Evolutionary conservation across 2,113 vertebrate genomes (phyloP), one percentile per base, ranked within the genome.

Genomic region (Ictalurus punctatus): DNA sequence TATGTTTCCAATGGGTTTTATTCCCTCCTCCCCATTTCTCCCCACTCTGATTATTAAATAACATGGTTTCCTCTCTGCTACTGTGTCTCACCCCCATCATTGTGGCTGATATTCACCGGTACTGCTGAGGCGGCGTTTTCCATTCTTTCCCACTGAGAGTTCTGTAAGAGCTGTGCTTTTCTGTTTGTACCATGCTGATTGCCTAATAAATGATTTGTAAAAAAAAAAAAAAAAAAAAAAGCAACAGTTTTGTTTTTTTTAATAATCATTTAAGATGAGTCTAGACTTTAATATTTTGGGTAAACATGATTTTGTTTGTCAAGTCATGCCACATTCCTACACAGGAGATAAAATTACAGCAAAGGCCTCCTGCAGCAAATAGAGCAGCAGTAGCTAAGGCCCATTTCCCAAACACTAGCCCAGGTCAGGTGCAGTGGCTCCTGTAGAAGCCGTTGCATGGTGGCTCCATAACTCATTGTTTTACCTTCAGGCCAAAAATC

Each of bases 91-190:
- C 88, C 63, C 69, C 86, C 84, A 74, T 90, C 88, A 91, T 90
- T 91, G 90, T 86, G 71, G 89, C 80, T 85, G 90, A 92, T 86
- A 89, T 87, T 85, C 69, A 58, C 74, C n/a, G 84, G 52, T 87
- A 80, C 63, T 90, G 91, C 91, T 91, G 91, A 92, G 80, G 84
- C 14, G 13, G 86, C 84, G 73, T 91, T 92, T 92, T 92, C 91
- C 90, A 90, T 86, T 88, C 79, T 73, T 79, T 86, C 88, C 86
- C 34, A 63, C 86, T 79, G 83, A 90, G 85, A 25, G 44, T 88
- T 88, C 56, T 30, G 87, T 40, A 76, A 79, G 83, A 84, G 21
- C 59, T 87, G 74, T 84, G 79, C 79, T 44, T 87, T 90, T 83
- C n/a, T 84, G 67, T 84, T 90, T 76, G 84, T 16, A 48, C 65